Conservation (phyloP, 1,140 invertebrate genomes). For the Drosophila aff. region DNA sequence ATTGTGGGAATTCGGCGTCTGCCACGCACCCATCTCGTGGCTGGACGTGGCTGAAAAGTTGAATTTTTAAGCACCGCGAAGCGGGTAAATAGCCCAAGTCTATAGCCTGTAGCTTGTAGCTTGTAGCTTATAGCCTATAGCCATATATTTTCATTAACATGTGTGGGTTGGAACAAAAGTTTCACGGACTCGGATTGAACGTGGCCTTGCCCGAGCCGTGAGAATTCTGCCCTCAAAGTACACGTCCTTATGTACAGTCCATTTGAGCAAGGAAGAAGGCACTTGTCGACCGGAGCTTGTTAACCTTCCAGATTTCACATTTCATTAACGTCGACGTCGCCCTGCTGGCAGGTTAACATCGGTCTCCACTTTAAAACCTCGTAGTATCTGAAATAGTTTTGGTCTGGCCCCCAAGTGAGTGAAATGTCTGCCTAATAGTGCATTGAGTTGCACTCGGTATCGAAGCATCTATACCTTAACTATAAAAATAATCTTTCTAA, state of each 20-base stretch:
- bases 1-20: conserved; percentile 70
- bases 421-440: conserved; percentile 29
- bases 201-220: conserved; percentile 68
- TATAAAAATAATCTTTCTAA: background rate
- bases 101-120: background rate
- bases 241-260: conserved; percentile 40
- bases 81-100: conserved; percentile 23
- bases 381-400: conserved; percentile 1
- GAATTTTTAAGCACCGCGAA: conserved; percentile 50
- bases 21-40: conserved; percentile 48
- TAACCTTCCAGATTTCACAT: conserved; percentile 45
- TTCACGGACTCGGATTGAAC: conserved; percentile 33
- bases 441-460: conserved; percentile 7
- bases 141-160: conserved; percentile 68
- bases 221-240: conserved; percentile 52
- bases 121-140: background rate
- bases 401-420: conserved; percentile 1
- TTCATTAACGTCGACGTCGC: conserved; percentile 66
- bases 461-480: background rate
- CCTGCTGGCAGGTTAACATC: conserved; percentile 59
- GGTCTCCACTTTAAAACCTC: conserved; percentile 5
- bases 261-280: background rate
- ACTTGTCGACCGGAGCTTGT: conserved; percentile 19
- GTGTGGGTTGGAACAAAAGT: conserved; percentile 39
- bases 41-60: conserved; percentile 43